Conservation (phyloP, 2,888 invertebrate genomes). For the Synanthedon tipuliformis region DNA sequence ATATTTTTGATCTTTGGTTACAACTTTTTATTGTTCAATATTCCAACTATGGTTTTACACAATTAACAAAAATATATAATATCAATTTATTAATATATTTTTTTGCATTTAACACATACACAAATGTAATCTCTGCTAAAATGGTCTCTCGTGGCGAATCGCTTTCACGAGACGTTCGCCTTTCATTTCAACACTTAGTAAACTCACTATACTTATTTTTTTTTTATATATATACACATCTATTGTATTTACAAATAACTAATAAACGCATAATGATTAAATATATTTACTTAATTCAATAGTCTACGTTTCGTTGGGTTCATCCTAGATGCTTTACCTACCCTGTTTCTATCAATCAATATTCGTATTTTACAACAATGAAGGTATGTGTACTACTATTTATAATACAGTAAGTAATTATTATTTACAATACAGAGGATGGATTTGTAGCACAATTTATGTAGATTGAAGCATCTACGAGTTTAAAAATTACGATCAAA, state of each 20-base stretch:
- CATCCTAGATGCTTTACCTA: conserved; percentile 47
- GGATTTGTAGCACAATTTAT: conserved; percentile 36
- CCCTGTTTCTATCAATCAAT: conserved; percentile 49
- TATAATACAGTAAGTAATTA: conserved; percentile 16
- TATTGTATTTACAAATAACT: conserved; percentile 1
- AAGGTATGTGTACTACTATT: conserved; percentile 5
- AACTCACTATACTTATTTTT: not conserved
- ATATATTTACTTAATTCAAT: conserved; percentile 16
- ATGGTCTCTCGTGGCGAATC: not conserved
- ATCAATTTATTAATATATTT: not conserved
- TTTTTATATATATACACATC: not conserved
- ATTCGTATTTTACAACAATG: conserved; percentile 16
- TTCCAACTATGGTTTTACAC: not conserved
- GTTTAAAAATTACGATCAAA: not conserved
- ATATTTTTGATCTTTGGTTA: conserved; percentile 2
- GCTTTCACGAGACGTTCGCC: not conserved
- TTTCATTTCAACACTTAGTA: not conserved
- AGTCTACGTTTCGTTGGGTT: conserved; percentile 45
- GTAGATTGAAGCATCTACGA: not conserved
- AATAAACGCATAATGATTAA: conserved; percentile 7
- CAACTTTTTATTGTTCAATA: not conserved
- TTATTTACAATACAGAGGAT: conserved; percentile 25
- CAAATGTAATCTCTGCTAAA: not conserved
- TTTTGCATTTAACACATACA: not conserved
- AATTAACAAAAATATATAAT: not conserved